Evolutionary conservation across 1,140 invertebrate species (phyloP).

Genomic region (Ceratoteleas bidentatus): DNA sequence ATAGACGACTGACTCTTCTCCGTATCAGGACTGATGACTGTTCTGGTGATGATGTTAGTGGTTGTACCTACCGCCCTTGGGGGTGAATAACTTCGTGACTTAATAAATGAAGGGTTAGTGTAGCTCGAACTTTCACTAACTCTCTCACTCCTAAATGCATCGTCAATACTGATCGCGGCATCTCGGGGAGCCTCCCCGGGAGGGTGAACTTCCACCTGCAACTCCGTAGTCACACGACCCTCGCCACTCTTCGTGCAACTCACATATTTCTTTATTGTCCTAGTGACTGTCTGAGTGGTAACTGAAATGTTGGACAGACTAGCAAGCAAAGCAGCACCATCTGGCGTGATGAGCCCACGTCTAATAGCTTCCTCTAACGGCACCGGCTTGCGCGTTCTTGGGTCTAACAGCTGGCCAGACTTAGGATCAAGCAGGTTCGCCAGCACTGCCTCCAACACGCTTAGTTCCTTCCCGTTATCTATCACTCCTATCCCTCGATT

Average conservation of each 20-base stretch:
- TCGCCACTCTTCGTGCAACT: constrained; percentile 86
- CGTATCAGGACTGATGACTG: constrained; percentile 45
- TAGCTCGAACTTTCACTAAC: not conserved
- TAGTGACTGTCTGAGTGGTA: constrained; percentile 91
- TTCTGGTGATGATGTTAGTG: constrained; percentile 73
- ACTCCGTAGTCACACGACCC: constrained; percentile 81
- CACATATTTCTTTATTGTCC: constrained; percentile 89
- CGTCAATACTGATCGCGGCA: constrained; percentile 87
- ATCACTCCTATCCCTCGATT: too few species aligned
- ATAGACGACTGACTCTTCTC: constrained; percentile 13
- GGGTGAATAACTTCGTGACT: constrained; percentile 63
- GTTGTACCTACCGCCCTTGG: constrained; percentile 76
- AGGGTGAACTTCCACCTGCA: constrained; percentile 79
- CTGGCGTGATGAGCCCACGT: constrained; percentile 90
- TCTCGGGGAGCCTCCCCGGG: constrained; percentile 81
- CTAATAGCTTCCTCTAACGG: constrained; percentile 93
- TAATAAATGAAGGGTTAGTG: constrained; percentile 1
- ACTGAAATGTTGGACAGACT: constrained; percentile 92
- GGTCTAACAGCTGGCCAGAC: too few species aligned
- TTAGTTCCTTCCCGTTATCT: too few species aligned
- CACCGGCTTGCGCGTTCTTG: constrained; percentile 90
- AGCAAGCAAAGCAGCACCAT: constrained; percentile 92
- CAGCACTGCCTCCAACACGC: too few species aligned
- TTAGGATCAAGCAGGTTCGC: too few species aligned
- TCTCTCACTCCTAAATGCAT: constrained; percentile 39